These are phyloP conservation scores for Adelosebastes latens DNA, from an alignment of 2,797 vertebrate species.

Conservation along the genomic window DNA sequence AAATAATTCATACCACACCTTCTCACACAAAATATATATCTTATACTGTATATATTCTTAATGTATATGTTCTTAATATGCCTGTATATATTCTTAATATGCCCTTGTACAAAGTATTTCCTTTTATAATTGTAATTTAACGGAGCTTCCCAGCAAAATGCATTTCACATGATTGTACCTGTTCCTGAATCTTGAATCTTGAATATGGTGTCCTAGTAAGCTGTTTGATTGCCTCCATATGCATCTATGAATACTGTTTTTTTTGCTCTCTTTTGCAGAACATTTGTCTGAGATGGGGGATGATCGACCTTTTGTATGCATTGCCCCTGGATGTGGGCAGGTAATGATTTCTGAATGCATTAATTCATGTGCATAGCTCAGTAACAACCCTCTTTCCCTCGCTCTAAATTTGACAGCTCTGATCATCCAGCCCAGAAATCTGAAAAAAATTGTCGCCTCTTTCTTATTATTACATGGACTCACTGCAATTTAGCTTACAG, in stretches of 20 bases:
- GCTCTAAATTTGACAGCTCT: background rate
- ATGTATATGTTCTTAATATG: too few relatives aligned
- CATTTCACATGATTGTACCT: too few relatives aligned
- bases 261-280: slow-evolving; percentile 52
- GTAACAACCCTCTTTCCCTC: background rate
- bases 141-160: too few relatives aligned
- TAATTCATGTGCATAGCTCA: background rate
- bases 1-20: too few relatives aligned
- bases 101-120: too few relatives aligned
- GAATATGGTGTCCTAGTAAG: background rate
- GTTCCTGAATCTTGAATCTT: too few relatives aligned
- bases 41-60: too few relatives aligned
- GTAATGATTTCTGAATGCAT: slow-evolving; percentile 77
- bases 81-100: too few relatives aligned
- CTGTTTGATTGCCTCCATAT: background rate
- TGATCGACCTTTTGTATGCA: slow-evolving; percentile 97
- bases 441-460: background rate
- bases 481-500: background rate
- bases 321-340: slow-evolving; percentile 96
- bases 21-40: too few relatives aligned
- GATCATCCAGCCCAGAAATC: background rate
- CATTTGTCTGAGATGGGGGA: slow-evolving; percentile 89
- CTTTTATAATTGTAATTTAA: too few relatives aligned
- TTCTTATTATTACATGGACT: background rate
- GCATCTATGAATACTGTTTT: background rate